These are phyloP conservation scores for Equus quagga DNA, from an alignment of 2,113 vertebrate genomes.

Conservation along the genomic window DNA sequence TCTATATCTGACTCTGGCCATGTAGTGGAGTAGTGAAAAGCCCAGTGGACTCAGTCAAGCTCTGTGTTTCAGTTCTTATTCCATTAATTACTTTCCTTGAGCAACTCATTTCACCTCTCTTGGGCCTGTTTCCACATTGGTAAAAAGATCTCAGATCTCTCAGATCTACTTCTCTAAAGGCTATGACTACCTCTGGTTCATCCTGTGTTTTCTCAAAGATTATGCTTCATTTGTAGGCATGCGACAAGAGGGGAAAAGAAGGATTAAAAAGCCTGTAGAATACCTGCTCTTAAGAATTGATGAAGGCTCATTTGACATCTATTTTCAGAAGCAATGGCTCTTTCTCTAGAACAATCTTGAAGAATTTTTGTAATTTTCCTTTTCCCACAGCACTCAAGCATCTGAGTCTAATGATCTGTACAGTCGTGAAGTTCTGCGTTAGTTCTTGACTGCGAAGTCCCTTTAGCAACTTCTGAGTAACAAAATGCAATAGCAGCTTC, in stretches of 20 bases:
- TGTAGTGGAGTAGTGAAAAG: neutral
- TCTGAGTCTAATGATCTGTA: neutral
- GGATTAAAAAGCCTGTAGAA: neutral
- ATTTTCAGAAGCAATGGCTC: neutral
- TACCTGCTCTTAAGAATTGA: neutral
- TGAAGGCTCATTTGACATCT: neutral
- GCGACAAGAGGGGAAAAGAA: neutral
- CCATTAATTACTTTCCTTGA: neutral
- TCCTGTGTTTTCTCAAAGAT: neutral
- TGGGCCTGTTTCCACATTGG: neutral
- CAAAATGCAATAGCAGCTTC: neutral
- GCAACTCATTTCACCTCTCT: neutral
- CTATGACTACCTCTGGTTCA: neutral
- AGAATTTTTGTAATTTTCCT: neutral
- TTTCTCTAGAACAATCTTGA: constrained; percentile 2
- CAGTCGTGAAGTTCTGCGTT: neutral
- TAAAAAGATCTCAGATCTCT: neutral
- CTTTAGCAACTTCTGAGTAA: constrained; percentile 8
- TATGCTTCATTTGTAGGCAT: neutral
- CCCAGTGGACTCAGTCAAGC: neutral
- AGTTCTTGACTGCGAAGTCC: constrained; percentile 10
- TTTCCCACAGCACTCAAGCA: neutral
- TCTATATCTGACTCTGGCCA: neutral
- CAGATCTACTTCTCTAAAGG: neutral
- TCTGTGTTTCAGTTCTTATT: neutral